These are phyloP conservation scores for Artemia franciscana DNA, from an alignment of 1,140 invertebrate genomes.

Conservation along the genomic window DNA sequence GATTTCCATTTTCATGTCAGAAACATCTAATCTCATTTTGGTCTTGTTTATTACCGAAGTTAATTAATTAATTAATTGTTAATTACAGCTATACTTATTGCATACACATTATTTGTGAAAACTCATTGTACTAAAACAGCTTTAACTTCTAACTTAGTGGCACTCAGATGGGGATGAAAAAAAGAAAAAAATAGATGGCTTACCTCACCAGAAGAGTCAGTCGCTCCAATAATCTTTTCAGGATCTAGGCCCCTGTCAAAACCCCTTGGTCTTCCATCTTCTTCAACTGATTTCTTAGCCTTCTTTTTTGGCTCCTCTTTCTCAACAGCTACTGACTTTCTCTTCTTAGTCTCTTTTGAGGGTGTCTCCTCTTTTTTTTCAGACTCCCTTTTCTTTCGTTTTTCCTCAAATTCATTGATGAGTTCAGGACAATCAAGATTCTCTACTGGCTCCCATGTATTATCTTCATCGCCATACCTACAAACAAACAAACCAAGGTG, in stretches of 20 bases:
- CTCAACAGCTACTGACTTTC: conserved; percentile 14
- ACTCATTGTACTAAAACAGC: too few species aligned
- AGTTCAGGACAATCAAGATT: conserved; percentile 80
- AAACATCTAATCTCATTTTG: too few species aligned
- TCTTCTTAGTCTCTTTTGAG: conserved; percentile 15
- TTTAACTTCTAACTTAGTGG: too few species aligned
- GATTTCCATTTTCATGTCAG: too few species aligned
- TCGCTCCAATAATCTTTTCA: conserved; percentile 83
- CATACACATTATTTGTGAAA: too few species aligned
- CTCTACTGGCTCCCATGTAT: conserved; percentile 65
- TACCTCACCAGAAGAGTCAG: conserved; percentile 66
- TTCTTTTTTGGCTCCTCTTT: conserved; percentile 10
- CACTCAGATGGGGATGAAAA: background rate
- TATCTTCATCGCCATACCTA: conserved; percentile 17
- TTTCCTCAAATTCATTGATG: conserved; percentile 68
- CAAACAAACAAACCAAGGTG: too few species aligned
- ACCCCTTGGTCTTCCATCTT: conserved; percentile 24
- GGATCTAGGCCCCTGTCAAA: conserved; percentile 75
- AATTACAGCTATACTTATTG: too few species aligned
- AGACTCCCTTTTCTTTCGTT: conserved; percentile 33
- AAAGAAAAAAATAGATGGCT: background rate
- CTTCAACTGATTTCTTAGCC: background rate
- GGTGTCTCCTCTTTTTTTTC: conserved; percentile 5
- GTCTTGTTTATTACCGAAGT: too few species aligned
- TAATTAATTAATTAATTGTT: too few species aligned